These are phyloP conservation scores for Frankliniella fusca DNA, from an alignment of 2,888 invertebrate species.

Conservation along the genomic window DNA sequence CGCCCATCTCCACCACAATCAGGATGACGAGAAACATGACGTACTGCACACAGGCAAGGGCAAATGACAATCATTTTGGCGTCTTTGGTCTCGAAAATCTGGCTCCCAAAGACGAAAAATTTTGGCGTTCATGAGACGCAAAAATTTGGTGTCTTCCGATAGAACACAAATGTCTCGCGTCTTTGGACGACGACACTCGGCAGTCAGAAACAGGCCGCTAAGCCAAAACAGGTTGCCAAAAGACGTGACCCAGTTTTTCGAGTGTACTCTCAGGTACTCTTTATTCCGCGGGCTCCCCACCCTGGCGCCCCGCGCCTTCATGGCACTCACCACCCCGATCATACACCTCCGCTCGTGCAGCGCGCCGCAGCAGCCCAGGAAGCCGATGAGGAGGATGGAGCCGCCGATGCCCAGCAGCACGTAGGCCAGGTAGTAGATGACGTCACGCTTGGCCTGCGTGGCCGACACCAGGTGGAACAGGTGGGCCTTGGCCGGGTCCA, in stretches of 20 bases:
- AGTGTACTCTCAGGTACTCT: too few species aligned
- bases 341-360: slow-evolving; percentile 51
- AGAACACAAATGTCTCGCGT: too few species aligned
- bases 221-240: too few species aligned
- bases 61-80: too few species aligned
- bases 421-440: slow-evolving; percentile 51
- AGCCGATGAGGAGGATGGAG: slow-evolving; percentile 53
- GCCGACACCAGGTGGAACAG: slow-evolving; percentile 52
- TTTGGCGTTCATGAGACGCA: not conserved
- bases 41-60: slow-evolving; percentile 45
- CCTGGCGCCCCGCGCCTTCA: too few species aligned
- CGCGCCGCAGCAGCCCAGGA: slow-evolving; percentile 57
- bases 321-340: slow-evolving; percentile 43
- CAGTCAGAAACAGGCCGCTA: too few species aligned
- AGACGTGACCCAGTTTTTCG: too few species aligned
- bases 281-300: too few species aligned
- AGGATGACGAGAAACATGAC: slow-evolving; percentile 50
- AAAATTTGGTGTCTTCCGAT: too few species aligned
- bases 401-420: slow-evolving; percentile 53
- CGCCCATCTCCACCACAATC: slow-evolving; percentile 49
- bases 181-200: too few species aligned
- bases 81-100: too few species aligned
- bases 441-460: slow-evolving; percentile 47
- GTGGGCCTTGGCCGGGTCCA: slow-evolving; percentile 52
- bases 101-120: not conserved